Base-by-base conservation (phyloP, 2,888 invertebrate species). In the Drosophila eohydei region DNA sequence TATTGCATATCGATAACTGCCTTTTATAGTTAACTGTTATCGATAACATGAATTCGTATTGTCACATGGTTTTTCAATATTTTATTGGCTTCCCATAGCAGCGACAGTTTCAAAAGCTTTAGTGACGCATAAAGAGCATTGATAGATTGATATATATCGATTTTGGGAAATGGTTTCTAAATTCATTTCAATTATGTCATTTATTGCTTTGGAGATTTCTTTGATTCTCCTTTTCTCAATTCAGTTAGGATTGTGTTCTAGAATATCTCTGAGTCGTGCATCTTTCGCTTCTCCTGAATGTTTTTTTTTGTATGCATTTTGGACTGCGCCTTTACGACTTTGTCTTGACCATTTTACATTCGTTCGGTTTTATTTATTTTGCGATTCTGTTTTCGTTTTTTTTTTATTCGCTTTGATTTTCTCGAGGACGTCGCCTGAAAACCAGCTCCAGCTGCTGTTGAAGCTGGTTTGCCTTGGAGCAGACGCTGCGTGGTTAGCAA, bases 401-500 rank as follows among this genome's bases (percentile, higher is more conserved):
- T 58, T 58, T 30, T 52, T 55, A 2, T 46, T 67, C 26, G 63
- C 63, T 76, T 73, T 76, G 69, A 56, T 71, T 72, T 70, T 76
- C 77, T 81, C 83, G 85, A 85, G 85, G 85, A 85, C 88, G 85
- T 88, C 85, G 83, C 74, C 83, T 74, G 71, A 55, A 88, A 87
- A 87, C 88, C 85, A 74, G 85, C 82, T 81, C 82, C 71, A 48
- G 65, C 66, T 58, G 65, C 71, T 52, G 54, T 9, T n/a, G 32
- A 83, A 83, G 81, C 88, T 88, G 86, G 88, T 87, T 88, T 87
- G 88, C 86, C 86, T 87, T 83, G 86, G 70, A 61, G 74, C 66
- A 61, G 69, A 66, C 60, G 68, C 68, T 38, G 63, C 30, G 61
- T 41, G 50, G 28, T 43, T 43, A 43, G 21, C 43, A 43, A 32